Evolutionary conservation across 2,797 vertebrate genomes (phyloP).

Genomic region (Cephalopachus bancanus): DNA sequence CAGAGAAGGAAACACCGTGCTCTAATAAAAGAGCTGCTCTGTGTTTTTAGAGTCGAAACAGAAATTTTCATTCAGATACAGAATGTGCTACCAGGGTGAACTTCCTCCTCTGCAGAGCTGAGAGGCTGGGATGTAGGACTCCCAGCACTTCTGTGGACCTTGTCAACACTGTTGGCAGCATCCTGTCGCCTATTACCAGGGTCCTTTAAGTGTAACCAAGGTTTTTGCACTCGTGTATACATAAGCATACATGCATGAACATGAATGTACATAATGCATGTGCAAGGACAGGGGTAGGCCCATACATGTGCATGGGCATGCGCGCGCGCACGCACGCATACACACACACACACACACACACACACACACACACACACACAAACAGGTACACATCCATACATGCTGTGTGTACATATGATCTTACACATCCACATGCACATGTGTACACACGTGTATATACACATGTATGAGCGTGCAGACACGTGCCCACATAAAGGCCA

Average conservation of each 20-base stretch:
- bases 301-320: no score
- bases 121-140: neutral
- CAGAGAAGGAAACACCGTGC: neutral
- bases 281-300: neutral
- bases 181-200: neutral
- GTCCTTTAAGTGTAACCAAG: neutral
- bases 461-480: no score
- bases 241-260: no score
- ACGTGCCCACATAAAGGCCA: neutral
- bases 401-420: neutral
- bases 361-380: no score
- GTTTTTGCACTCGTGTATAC: neutral
- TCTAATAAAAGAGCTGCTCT: neutral
- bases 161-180: neutral
- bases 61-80: neutral
- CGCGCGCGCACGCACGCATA: fast-evolving
- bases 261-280: neutral
- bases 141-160: neutral
- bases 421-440: no score
- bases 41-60: neutral
- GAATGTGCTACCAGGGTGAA: neutral
- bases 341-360: no score
- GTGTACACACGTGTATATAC: neutral
- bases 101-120: neutral
- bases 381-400: neutral